These are phyloP conservation scores for Drosophila macrospina DNA, from an alignment of 2,888 invertebrate species.

Conservation along the genomic window DNA sequence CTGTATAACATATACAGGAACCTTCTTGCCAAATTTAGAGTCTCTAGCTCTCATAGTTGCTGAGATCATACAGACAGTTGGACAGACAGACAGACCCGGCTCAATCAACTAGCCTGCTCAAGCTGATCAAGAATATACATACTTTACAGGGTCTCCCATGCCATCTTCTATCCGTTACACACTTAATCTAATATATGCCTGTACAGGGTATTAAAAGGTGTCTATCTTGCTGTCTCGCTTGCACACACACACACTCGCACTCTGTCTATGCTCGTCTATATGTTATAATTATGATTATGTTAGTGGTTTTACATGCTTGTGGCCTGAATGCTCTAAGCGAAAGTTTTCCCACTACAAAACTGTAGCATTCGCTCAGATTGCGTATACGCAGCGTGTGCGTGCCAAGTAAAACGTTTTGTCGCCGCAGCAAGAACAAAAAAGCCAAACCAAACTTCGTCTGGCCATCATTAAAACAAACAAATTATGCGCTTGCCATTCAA, in stretches of 20 bases:
- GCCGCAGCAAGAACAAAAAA: slow-evolving; percentile 15
- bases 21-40: too few species aligned
- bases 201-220: slow-evolving; percentile 33
- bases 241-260: background rate
- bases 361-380: slow-evolving; percentile 32
- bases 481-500: slow-evolving; percentile 49
- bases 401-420: slow-evolving; percentile 58
- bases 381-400: slow-evolving; percentile 61
- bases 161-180: too few species aligned
- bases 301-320: slow-evolving; percentile 69
- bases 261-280: slow-evolving; percentile 29
- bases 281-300: slow-evolving; percentile 78
- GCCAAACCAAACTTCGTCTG: slow-evolving; percentile 36
- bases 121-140: too few species aligned
- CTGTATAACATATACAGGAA: too few species aligned
- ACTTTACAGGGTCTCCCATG: too few species aligned
- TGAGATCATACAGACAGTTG: too few species aligned
- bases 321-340: slow-evolving; percentile 32
- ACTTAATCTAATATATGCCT: too few species aligned
- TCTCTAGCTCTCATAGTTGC: too few species aligned
- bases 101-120: too few species aligned
- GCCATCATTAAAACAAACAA: slow-evolving; percentile 58
- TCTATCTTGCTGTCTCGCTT: slow-evolving; percentile 17
- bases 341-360: slow-evolving; percentile 42
- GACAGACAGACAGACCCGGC: too few species aligned